Conservation (phyloP, 2,888 invertebrate species). For the Parnassius apollo region DNA sequence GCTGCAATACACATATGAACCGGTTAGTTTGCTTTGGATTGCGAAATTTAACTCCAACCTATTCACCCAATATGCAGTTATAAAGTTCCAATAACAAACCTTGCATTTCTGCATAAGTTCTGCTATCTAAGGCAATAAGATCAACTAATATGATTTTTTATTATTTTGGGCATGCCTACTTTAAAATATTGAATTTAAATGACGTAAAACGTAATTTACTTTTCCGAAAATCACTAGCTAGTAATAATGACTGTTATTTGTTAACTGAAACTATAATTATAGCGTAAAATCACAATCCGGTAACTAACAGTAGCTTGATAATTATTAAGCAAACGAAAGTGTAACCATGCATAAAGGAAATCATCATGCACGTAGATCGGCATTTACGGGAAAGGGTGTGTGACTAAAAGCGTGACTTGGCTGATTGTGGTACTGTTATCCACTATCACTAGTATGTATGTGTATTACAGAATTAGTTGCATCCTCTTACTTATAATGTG, state of each 20-base stretch:
- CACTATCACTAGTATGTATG: too few species aligned
- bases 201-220: too few species aligned
- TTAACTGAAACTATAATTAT: neutral
- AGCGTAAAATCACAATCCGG: neutral
- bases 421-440: neutral
- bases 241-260: neutral
- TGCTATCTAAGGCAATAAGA: too few species aligned
- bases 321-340: slow-evolving; percentile 26
- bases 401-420: neutral
- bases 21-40: neutral
- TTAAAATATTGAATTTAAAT: too few species aligned
- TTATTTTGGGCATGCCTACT: too few species aligned
- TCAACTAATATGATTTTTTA: too few species aligned
- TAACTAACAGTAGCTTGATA: neutral
- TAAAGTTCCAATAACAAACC: too few species aligned
- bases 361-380: neutral
- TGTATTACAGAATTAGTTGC: neutral
- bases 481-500: neutral
- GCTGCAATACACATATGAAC: neutral
- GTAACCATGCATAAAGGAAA: slow-evolving; percentile 4
- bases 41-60: neutral
- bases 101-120: too few species aligned
- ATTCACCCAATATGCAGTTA: neutral
- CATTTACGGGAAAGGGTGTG: neutral
- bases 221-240: too few species aligned